Base-by-base conservation (phyloP, 2,113 vertebrate genomes). In the Percopsis transmontana region DNA sequence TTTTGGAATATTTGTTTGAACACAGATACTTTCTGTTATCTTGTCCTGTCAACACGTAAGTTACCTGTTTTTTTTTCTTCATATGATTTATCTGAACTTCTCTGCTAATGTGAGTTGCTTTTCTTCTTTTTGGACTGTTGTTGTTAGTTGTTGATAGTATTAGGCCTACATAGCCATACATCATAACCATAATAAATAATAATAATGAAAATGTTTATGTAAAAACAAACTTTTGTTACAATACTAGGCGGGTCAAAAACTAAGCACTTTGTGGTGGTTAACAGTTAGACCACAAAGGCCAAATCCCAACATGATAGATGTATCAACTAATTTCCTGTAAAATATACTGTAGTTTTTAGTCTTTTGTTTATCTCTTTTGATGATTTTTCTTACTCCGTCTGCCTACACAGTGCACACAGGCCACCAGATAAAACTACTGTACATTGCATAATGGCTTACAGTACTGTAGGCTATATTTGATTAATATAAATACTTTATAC, bases 311-410 rank as follows among this genome's bases (percentile, higher is more conserved):
- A 33, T 33, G 5, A 7, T 33, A 33, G 27, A 4, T 7, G 8
- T 33, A 6, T 33, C 27, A 33, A 4, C 8, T 33, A 33, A 51
- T 72, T 75, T 82, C 59, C 75, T 74, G 58, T 72, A 33, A 18
- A 70, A 48, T 23, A 50, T 19, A 39, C 65, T 64, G 2, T 19
- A 65, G 38, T 3, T 24, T 70, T 67, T 52, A 60, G 3, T 58
- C 62, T 57, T 11, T 44, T 1, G 42, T 44, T 44, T 15, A 44
- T 74, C 76, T 20, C 24, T 44, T 54, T 42, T 12, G n/a, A 33
- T 33, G 27, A 33, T 8, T 15, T 15, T 51, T 68, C 56, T 47
- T 39, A 60, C 20, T 64, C 11, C 5, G 15, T 53, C 4, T 20
- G 15, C 40, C 12, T 23, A 10, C 27, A 5, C 12, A 12, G 10